phyloP scores from a whole-genome alignment of 2,888 invertebrate genomes.

The Drosophila leonis region DNA sequence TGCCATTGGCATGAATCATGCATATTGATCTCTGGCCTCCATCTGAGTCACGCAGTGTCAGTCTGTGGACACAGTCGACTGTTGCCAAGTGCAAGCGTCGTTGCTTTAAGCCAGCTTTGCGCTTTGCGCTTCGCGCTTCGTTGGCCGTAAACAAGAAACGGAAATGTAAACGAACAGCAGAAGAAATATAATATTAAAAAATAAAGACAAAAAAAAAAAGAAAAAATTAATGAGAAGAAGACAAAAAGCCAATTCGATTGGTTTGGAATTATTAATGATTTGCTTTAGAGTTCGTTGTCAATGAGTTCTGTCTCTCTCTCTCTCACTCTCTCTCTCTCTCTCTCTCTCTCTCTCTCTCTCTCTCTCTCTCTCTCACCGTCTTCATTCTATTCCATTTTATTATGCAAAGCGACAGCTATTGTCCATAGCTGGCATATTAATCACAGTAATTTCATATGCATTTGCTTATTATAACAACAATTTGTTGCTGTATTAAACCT shows the following conservation, averaged over 20 bases:
- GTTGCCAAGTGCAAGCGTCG: slow-evolving; percentile 52
- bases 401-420: slow-evolving; percentile 50
- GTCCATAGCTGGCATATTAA: slow-evolving; percentile 42
- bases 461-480: slow-evolving; percentile 5
- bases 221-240: neutral
- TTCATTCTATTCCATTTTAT: slow-evolving; percentile 5
- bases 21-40: slow-evolving; percentile 63
- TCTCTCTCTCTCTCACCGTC: neutral
- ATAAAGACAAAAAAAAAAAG: neutral
- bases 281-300: slow-evolving; percentile 9
- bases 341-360: neutral
- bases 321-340: neutral
- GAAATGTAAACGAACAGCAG: slow-evolving; percentile 39
- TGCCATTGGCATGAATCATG: slow-evolving; percentile 71
- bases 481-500: neutral
- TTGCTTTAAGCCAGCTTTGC: slow-evolving; percentile 43
- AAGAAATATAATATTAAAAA: slow-evolving; percentile 9
- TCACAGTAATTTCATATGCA: slow-evolving; percentile 22
- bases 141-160: slow-evolving; percentile 49
- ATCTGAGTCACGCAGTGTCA: slow-evolving; percentile 15
- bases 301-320: neutral
- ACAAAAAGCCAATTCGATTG: slow-evolving; percentile 27
- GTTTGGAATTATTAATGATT: slow-evolving; percentile 38
- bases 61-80: neutral
- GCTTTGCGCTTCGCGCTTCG: slow-evolving; percentile 24